Percentiles rank a stretch among this genome's conserved stretches.
phyloP scores from a whole-genome alignment of 2,888 invertebrate species.

The Nomada flava region DNA sequence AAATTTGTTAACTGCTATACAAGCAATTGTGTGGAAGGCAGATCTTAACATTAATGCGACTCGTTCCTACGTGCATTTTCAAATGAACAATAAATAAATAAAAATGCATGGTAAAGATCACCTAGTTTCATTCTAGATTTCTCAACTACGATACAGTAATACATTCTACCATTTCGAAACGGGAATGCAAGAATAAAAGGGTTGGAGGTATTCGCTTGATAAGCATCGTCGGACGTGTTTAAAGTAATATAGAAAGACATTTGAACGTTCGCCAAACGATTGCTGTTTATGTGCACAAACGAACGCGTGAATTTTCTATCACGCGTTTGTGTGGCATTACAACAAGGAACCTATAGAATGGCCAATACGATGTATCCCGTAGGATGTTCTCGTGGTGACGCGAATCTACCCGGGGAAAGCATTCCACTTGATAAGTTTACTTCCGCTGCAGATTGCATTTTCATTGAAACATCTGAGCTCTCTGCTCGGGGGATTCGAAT shows the following conservation, averaged over 20 bases:
- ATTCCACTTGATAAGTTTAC: conserved; percentile 28
- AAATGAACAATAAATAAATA: conserved; percentile 6
- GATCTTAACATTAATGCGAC: background rate
- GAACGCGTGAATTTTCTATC: conserved; percentile 2
- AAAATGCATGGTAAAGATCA: background rate
- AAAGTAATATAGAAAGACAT: background rate
- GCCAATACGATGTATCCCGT: background rate
- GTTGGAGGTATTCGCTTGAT: background rate
- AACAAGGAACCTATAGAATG: background rate
- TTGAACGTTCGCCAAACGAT: conserved; percentile 23
- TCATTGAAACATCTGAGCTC: conserved; percentile 37
- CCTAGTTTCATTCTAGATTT: background rate
- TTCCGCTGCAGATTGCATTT: conserved; percentile 30
- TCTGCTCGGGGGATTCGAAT: conserved; percentile 1
- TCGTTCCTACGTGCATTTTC: background rate
- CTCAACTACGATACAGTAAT: background rate
- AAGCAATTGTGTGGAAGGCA: no score
- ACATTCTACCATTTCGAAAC: no score
- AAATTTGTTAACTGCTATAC: no score
- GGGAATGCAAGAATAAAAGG: background rate
- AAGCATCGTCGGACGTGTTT: conserved; percentile 10
- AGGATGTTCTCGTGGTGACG: background rate
- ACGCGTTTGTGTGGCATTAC: background rate
- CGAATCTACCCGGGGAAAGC: conserved; percentile 2
- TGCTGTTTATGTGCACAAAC: background rate